Evolutionary conservation across 1,140 invertebrate species (phyloP), one percentile per base, ranked within the genome.

Genomic region (Trichonephila clavipes): DNA sequence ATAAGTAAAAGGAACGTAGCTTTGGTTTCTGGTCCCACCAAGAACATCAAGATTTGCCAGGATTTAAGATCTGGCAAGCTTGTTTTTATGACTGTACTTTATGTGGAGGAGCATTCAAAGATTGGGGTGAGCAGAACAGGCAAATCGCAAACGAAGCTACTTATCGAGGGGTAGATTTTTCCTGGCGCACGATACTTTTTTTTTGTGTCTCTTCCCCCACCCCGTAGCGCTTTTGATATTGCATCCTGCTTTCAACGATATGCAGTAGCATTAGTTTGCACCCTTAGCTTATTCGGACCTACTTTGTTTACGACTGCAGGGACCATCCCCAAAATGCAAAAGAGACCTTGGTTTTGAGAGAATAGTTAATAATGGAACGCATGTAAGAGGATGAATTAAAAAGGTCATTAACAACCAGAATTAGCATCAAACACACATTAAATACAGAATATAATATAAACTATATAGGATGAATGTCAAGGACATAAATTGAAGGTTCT

Each of bases 61-160:
- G 66, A 72, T 89, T 89, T 89, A 77, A 59, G 64, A 89, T 89
- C 66, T 51, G 34, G 86, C 62, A n/a, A 44, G 10, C 61, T 66
- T 89, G 64, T 89, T 89, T 89, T 89, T 89, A 89, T 77, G 88
- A 89, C 34, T 72, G 40, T 58, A 59, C 34, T 89, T 89, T 89
- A 77, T 59, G 88, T 89, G 64, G 64, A 34, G 59, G 34, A 62
- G 34, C 86, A 59, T 62, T 88, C 61, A 14, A 21, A 69, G n/a
- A 34, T 40, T 28, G 62, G 44, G 24, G 16, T 77, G 66, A 89
- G 58, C 21, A 44, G 62, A 89, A 89, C 86, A n/a, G 88, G 88
- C 88, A 69, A 58, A 89, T 89, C 88, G 64, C 88, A 89, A 89
- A 89, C 88, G 88, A 89, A 77, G 88, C 88, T 62, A 89, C 88